Evolutionary conservation across 2,888 invertebrate genomes (phyloP), one percentile per base, ranked within the genome.

Genomic region (Lucinisca nassula): DNA sequence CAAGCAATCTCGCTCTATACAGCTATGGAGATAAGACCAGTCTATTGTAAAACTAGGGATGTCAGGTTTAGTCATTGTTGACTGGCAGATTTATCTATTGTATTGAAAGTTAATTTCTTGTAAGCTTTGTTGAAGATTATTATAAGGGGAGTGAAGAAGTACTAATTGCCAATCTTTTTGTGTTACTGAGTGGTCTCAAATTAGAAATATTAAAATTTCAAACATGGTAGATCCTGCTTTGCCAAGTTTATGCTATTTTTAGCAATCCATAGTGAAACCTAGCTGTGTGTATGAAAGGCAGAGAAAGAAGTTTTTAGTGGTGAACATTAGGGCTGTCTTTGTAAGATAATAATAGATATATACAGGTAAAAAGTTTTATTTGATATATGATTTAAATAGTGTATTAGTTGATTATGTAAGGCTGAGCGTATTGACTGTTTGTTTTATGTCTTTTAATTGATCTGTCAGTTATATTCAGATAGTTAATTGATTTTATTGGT

Each of bases 11-110:
- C 82, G 75, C 84, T 58, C 89, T 90, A 87, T 89, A 84, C 88
- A 89, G 88, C 90, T 91, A 91, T 87, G 91, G 89, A 91, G 89
- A 88, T 92, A 86, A 90, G 93, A 88, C 86, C 70, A 84, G 88
- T 91, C 91, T 81, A 92, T 85, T 87, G 89, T 35, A 35, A 80
- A 76, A 67, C 55, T 79, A 82, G 87, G 82, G 87, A 51, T 82
- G 78, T 51, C 72, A 90, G 84, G 79, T 77, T 58, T 78, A 74
- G 72, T 40, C 76, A 79, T 70, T 76, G 61, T 82, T 82, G 79
- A 75, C 67, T 72, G 82, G 12, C 32, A 77, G 58, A 73, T 80
- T 78, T 84, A 84, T 81, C 84, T 86, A 83, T 82, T 88, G 81
- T 84, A 74, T 72, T 38, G 51, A 37, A 37, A 78, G 80, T 83